These are phyloP conservation scores for Andrena hattorfiana DNA, from an alignment of 2,888 invertebrate genomes.

Conservation along the genomic window DNA sequence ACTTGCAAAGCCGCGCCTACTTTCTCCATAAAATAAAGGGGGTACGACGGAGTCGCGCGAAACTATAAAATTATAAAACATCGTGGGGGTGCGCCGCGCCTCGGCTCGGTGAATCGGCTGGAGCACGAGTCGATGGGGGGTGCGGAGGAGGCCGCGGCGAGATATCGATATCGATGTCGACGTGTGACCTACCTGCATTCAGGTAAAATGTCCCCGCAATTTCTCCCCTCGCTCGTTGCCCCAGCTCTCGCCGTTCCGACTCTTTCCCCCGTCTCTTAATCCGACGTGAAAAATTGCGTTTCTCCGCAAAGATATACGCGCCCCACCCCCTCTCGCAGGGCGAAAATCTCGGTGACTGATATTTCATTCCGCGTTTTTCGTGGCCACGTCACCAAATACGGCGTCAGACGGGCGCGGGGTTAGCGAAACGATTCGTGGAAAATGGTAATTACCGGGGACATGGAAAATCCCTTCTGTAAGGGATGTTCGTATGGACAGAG, in stretches of 20 bases:
- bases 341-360: constrained; percentile 70
- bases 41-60: constrained; percentile 27
- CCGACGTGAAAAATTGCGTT: constrained; percentile 79
- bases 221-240: background rate
- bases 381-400: constrained; percentile 39
- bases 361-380: constrained; percentile 54
- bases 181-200: constrained; percentile 62
- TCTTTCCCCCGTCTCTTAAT: constrained; percentile 63
- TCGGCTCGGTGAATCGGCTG: constrained; percentile 40
- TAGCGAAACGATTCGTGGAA: no score
- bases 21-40: constrained; percentile 35
- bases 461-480: no score
- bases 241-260: constrained; percentile 7
- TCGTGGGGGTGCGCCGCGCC: constrained; percentile 14
- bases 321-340: constrained; percentile 62
- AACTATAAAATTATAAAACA: constrained; percentile 65
- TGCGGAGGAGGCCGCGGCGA: constrained; percentile 21
- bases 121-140: constrained; percentile 51
- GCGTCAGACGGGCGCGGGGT: background rate
- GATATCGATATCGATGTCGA: constrained; percentile 73
- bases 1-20: constrained; percentile 4
- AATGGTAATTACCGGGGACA: no score
- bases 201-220: constrained; percentile 59
- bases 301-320: constrained; percentile 62
- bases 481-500: no score